Percentiles rank a stretch among this genome's conserved stretches.
Evolutionary conservation across 2,797 vertebrate species (phyloP).

Genomic region (Macropus fuliginosus): DNA sequence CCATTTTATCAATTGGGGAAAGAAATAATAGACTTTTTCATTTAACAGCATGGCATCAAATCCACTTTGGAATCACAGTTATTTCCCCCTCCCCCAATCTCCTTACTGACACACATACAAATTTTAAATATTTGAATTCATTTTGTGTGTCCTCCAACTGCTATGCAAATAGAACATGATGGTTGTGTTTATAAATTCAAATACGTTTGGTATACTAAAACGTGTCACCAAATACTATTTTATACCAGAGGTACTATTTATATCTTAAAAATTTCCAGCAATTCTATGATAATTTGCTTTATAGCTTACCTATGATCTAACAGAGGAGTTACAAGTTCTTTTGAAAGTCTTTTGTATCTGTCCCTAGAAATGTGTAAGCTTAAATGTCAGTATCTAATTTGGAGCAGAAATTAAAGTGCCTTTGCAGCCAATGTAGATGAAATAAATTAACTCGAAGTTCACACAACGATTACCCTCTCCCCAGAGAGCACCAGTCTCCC

Average conservation of each 20-base stretch:
- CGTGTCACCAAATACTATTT: constrained; percentile 21
- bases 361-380: constrained; percentile 36
- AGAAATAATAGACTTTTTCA: constrained; percentile 16
- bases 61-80: constrained; percentile 1
- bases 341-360: constrained; percentile 30
- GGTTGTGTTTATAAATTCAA: not conserved
- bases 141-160: not conserved
- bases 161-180: constrained; percentile 41
- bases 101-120: not conserved
- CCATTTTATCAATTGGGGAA: not conserved
- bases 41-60: not conserved
- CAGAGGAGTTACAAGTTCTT: not conserved
- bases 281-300: constrained; percentile 43
- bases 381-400: constrained; percentile 44
- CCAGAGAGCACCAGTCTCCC: not conserved
- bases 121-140: not conserved
- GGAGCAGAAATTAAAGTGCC: constrained; percentile 35
- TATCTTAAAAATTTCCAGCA: constrained; percentile 40
- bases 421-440: not conserved
- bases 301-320: constrained; percentile 8
- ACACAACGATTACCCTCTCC: not conserved
- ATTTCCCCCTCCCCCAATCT: not conserved
- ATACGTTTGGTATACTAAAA: not conserved
- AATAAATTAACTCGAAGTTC: not conserved
- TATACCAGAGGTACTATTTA: constrained; percentile 37